These are phyloP conservation scores for human DNA, from an alignment of 2,113 vertebrate species.

Conservation along the genomic window DNA sequence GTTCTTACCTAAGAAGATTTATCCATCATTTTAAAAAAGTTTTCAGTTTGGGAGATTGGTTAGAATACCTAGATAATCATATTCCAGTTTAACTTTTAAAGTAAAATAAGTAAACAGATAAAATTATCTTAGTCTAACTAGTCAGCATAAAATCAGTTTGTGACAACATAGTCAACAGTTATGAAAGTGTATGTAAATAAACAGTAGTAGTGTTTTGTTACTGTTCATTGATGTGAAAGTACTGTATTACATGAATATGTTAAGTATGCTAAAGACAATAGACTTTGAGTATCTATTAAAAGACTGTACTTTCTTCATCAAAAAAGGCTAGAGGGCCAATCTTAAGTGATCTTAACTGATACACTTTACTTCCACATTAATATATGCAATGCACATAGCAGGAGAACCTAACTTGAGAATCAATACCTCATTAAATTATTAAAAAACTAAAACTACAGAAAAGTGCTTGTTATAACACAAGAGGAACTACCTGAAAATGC, in stretches of 20 bases:
- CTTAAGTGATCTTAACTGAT: not conserved
- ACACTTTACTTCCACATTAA: not conserved
- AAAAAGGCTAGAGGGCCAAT: not conserved
- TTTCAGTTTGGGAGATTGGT: not conserved
- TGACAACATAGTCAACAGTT: not conserved
- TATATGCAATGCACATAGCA: not conserved
- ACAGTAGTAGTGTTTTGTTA: not conserved
- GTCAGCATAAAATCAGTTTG: not conserved
- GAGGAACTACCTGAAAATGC: not conserved
- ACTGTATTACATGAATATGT: not conserved
- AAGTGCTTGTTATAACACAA: not conserved
- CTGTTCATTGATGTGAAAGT: not conserved
- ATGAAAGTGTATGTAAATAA: not conserved
- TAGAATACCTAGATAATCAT: not conserved
- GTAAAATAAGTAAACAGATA: not conserved
- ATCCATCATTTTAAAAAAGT: not conserved
- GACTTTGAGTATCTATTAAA: not conserved
- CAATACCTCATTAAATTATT: not conserved
- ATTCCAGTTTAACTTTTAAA: conserved; percentile 24
- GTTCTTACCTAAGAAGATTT: not conserved
- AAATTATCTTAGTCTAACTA: not conserved
- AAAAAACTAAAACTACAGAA: not conserved
- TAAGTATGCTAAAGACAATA: not conserved
- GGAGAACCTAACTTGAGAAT: not conserved
- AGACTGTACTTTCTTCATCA: not conserved